These are phyloP conservation scores for Arctia plantaginis DNA, from an alignment of 2,888 invertebrate genomes.

Conservation along the genomic window DNA sequence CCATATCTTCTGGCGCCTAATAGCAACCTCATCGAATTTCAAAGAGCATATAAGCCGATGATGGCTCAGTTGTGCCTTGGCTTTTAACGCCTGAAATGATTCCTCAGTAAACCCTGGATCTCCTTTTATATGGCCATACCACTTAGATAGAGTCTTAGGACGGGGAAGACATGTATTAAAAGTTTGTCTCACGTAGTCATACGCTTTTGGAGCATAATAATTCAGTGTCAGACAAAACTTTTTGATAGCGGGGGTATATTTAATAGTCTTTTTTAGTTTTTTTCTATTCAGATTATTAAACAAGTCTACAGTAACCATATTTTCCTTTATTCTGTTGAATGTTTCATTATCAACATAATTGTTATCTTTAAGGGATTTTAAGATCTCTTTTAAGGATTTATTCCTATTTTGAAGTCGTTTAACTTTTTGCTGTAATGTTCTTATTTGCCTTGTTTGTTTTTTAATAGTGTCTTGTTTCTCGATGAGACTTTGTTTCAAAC, in stretches of 20 bases:
- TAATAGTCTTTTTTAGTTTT: too few species aligned
- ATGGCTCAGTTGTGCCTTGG: conserved; percentile 18
- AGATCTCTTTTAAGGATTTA: conserved; percentile 29
- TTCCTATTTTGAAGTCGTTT: conserved; percentile 28
- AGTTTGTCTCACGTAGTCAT: conserved; percentile 30
- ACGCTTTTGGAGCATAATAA: conserved; percentile 27
- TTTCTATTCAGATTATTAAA: conserved; percentile 17
- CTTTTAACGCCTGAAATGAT: conserved; percentile 27
- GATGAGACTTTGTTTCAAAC: conserved; percentile 7
- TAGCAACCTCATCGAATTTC: too few species aligned
- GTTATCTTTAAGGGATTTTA: conserved; percentile 24
- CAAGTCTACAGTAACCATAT: conserved; percentile 18
- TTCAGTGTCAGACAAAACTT: conserved; percentile 21
- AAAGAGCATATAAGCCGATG: conserved; percentile 8
- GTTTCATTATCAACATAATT: conserved; percentile 28
- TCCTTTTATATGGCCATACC: conserved; percentile 26
- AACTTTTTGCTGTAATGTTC: conserved; percentile 34
- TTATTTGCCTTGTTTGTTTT: conserved; percentile 3
- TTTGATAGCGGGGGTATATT: conserved; percentile 17
- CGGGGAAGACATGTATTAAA: conserved; percentile 33
- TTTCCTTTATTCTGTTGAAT: conserved; percentile 22
- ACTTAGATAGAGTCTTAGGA: conserved; percentile 29
- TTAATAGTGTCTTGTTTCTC: too few species aligned
- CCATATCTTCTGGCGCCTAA: conserved; percentile 29
- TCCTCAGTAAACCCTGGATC: conserved; percentile 29